Percentiles rank a stretch among this genome's conserved stretches.
Evolutionary conservation across 2,888 invertebrate species (phyloP).

Genomic region (Drosophila mercatorum): DNA sequence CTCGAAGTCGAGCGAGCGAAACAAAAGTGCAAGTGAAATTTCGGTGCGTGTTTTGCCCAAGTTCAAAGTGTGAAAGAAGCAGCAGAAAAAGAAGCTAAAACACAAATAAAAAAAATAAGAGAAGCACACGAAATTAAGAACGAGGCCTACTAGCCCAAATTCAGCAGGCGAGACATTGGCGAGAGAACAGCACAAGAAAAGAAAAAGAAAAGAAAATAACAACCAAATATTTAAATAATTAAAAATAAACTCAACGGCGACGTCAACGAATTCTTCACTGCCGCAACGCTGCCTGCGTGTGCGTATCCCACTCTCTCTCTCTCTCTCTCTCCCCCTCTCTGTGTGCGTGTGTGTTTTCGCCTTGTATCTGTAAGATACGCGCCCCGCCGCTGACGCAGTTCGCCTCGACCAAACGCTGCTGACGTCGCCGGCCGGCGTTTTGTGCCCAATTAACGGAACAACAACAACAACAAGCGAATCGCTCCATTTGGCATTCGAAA

Average conservation of each 20-base stretch:
- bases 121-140: slow-evolving; percentile 66
- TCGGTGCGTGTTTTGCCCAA: slow-evolving; percentile 25
- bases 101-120: slow-evolving; percentile 19
- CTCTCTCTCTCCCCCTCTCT: neutral
- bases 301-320: neutral
- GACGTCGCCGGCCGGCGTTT: slow-evolving; percentile 82
- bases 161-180: slow-evolving; percentile 55
- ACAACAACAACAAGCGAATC: slow-evolving; percentile 54
- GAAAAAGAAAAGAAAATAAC: neutral
- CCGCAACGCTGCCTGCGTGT: slow-evolving; percentile 35
- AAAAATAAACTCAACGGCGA: slow-evolving; percentile 72
- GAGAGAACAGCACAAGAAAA: slow-evolving; percentile 24
- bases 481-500: slow-evolving; percentile 43
- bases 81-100: slow-evolving; percentile 2
- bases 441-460: slow-evolving; percentile 82
- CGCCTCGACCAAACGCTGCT: slow-evolving; percentile 30
- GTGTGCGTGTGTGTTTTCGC: slow-evolving; percentile 23
- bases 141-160: slow-evolving; percentile 81
- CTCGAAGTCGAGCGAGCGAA: slow-evolving; percentile 43
- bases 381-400: slow-evolving; percentile 73
- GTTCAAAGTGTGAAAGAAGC: slow-evolving; percentile 36
- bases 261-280: slow-evolving; percentile 60
- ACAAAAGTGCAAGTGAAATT: slow-evolving; percentile 74
- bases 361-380: slow-evolving; percentile 76
- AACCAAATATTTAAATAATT: slow-evolving; percentile 74